Percentiles rank a stretch among this genome's conserved stretches.
Evolutionary conservation across 1,140 invertebrate genomes (phyloP).

Genomic region (Sweltsa coloradensis): DNA sequence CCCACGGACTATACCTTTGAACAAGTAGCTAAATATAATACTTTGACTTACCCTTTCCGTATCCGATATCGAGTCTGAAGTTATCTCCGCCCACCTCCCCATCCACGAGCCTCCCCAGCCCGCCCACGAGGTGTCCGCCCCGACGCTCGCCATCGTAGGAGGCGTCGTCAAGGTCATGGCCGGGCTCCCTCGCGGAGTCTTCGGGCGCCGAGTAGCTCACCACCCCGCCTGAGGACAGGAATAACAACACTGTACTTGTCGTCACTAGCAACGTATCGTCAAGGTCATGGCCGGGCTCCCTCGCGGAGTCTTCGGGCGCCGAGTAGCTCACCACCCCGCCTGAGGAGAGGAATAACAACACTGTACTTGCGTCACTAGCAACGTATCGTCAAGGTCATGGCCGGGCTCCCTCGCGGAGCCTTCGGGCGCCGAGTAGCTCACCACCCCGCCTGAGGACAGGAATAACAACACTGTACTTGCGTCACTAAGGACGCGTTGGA

Average conservation of each 20-base stretch:
- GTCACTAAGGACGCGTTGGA: too few relatives aligned
- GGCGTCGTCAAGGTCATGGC: constrained; percentile 45
- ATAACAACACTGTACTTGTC: too few relatives aligned
- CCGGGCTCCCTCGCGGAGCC: constrained; percentile 36
- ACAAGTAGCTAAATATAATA: too few relatives aligned
- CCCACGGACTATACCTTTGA: too few relatives aligned
- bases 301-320: constrained; percentile 47
- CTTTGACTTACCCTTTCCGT: constrained; percentile 44
- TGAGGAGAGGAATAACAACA: too few relatives aligned
- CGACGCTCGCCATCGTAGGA: constrained; percentile 54
- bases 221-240: constrained; percentile 43
- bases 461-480: too few relatives aligned
- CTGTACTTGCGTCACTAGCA: constrained; percentile 53
- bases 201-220: constrained; percentile 55
- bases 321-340: constrained; percentile 56
- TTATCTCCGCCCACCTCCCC: constrained; percentile 54
- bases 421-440: constrained; percentile 55
- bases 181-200: constrained; percentile 36
- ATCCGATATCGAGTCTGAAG: constrained; percentile 47
- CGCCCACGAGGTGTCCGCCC: constrained; percentile 36
- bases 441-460: constrained; percentile 45
- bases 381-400: constrained; percentile 47
- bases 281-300: constrained; percentile 34
- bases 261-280: constrained; percentile 53
- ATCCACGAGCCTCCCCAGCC: constrained; percentile 58